Percentiles rank a stretch among this genome's conserved stretches.
Evolutionary conservation across 1,140 invertebrate species (phyloP).

Genomic region (Heliconius melpomene): DNA sequence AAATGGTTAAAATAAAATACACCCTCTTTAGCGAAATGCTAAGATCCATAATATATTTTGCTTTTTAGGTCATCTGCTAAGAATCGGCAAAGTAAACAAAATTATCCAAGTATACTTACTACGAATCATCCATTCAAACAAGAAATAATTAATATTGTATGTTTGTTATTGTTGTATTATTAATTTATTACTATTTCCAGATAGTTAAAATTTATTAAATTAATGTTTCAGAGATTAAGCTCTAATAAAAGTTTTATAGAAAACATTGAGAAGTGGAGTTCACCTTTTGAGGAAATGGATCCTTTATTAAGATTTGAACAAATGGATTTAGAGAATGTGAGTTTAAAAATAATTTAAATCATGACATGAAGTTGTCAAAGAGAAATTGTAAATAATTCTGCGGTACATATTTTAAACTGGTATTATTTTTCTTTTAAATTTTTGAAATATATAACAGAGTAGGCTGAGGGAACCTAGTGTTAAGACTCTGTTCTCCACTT

Average conservation of each 20-base stretch:
- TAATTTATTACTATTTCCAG: background rate
- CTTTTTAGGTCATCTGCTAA: slow-evolving; percentile 57
- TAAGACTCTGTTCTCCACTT: no score
- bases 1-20: slow-evolving; percentile 11
- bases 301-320: slow-evolving; percentile 71
- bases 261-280: slow-evolving; percentile 70
- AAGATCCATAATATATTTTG: slow-evolving; percentile 14
- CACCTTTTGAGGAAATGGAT: slow-evolving; percentile 69
- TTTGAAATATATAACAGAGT: no score
- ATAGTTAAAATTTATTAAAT: background rate
- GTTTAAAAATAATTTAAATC: background rate
- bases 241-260: slow-evolving; percentile 61
- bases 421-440: no score
- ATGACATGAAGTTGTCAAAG: background rate
- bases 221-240: slow-evolving; percentile 58
- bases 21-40: background rate
- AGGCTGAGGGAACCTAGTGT: no score
- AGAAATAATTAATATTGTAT: slow-evolving; percentile 16
- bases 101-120: slow-evolving; percentile 51
- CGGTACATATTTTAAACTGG: no score
- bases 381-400: no score
- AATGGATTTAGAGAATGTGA: slow-evolving; percentile 66
- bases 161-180: background rate
- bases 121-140: slow-evolving; percentile 14
- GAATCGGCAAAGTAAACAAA: slow-evolving; percentile 42